phyloP scores from a whole-genome alignment of 2,797 vertebrate species.

The Neostethus bicornis region DNA sequence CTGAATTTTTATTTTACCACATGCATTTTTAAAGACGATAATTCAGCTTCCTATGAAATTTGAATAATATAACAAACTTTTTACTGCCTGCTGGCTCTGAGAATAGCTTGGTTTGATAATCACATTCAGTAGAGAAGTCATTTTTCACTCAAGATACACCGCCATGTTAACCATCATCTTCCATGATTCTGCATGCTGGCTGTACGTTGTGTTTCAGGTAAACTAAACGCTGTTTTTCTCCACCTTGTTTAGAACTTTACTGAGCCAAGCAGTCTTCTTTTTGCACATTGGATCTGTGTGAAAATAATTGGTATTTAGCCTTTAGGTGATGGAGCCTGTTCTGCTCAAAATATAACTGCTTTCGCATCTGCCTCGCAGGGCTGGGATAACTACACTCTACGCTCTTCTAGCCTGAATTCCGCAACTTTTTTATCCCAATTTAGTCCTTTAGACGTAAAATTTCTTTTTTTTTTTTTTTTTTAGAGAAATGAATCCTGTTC shows the following conservation, averaged over 20 bases:
- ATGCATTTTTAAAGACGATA: conserved; percentile 24
- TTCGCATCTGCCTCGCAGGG: conserved; percentile 57
- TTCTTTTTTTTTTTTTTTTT: conserved; percentile 26
- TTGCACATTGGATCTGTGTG: conserved; percentile 54
- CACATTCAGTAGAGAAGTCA: conserved; percentile 67
- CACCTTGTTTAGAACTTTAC: conserved; percentile 47
- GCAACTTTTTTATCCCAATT: conserved; percentile 40
- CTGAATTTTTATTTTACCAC: conserved; percentile 12
- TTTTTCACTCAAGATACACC: conserved; percentile 70
- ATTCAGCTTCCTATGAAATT: conserved; percentile 3
- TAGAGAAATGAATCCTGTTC: conserved; percentile 37
- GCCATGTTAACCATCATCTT: conserved; percentile 64
- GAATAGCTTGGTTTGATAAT: conserved; percentile 65
- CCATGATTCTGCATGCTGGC: conserved; percentile 66
- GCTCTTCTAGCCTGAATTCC: conserved; percentile 45
- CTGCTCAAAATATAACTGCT: conserved; percentile 65
- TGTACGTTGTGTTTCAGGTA: conserved; percentile 62
- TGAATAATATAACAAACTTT: conserved; percentile 31
- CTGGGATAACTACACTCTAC: conserved; percentile 51
- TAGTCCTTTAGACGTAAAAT: conserved; percentile 31
- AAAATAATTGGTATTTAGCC: conserved; percentile 72
- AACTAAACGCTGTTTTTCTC: conserved; percentile 43
- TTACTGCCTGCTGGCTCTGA: conserved; percentile 51
- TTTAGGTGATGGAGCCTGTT: conserved; percentile 60
- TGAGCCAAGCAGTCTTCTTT: conserved; percentile 48